These are phyloP conservation scores for Phyllostomus hastatus DNA, from an alignment of 2,113 vertebrate species.

Conservation along the genomic window DNA sequence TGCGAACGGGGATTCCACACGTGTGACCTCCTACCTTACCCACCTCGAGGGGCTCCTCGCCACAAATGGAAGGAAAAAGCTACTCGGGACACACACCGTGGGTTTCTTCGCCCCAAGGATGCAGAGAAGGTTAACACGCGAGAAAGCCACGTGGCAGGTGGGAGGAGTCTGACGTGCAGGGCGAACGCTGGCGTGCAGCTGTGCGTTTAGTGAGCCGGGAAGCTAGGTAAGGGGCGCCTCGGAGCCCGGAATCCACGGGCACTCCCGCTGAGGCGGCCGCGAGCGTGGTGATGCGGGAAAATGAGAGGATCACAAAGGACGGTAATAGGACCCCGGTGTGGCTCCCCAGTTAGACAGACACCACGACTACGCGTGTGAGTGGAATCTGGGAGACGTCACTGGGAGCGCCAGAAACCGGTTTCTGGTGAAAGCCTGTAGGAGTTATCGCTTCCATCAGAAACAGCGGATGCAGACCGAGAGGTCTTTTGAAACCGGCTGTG, in stretches of 20 bases:
- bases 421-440: not conserved
- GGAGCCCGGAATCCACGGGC: not conserved
- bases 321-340: not conserved
- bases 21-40: not conserved
- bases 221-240: rapidly evolving
- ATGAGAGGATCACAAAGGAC: not conserved
- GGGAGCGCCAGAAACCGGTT: not conserved
- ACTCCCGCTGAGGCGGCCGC: not conserved
- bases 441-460: no score
- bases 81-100: not conserved
- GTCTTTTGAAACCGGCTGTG: not conserved
- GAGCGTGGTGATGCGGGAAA: not conserved
- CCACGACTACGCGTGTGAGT: not conserved
- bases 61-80: not conserved
- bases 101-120: not conserved
- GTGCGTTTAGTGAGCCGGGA: not conserved
- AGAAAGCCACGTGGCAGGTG: not conserved
- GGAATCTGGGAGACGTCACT: not conserved
- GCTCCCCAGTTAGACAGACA: not conserved
- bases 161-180: not conserved
- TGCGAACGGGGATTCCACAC: not conserved
- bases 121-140: not conserved
- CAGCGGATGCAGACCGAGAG: not conserved
- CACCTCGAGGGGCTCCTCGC: not conserved
- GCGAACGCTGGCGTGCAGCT: no score